Conservation (phyloP, 2,888 invertebrate species). For the Camptogramma bilineatum region DNA sequence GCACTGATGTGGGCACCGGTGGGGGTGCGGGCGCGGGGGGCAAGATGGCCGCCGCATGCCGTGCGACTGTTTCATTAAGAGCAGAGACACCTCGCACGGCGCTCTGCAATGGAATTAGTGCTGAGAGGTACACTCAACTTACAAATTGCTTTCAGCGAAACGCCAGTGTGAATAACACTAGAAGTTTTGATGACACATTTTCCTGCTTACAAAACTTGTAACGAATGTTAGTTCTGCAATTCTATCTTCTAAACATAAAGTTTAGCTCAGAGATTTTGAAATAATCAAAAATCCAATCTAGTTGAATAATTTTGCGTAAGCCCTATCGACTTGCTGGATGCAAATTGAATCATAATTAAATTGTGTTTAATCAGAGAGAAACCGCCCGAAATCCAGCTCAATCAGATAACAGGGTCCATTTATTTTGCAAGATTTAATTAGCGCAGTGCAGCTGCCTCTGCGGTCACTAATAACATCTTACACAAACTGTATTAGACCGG, state of each 20-base stretch:
- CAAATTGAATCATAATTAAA: not conserved
- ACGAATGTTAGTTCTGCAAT: not conserved
- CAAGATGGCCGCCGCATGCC: not conserved
- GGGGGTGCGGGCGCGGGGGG: not conserved
- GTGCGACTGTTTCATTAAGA: not conserved
- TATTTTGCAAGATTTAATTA: conserved; percentile 10
- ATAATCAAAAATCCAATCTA: too few relatives aligned
- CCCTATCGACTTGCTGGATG: not conserved
- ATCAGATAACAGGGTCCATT: conserved; percentile 6
- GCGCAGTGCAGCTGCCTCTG: not conserved
- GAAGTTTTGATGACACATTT: not conserved
- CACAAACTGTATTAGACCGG: not conserved
- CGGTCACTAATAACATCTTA: not conserved
- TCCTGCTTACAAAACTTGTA: not conserved
- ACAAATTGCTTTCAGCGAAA: conserved; percentile 9
- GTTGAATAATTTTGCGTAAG: not conserved
- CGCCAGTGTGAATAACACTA: not conserved
- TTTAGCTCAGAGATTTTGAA: not conserved
- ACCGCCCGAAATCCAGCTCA: not conserved
- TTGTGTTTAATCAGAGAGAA: conserved; percentile 4
- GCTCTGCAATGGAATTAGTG: conserved; percentile 5
- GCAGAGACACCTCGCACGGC: not conserved
- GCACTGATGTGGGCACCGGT: not conserved
- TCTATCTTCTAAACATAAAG: not conserved
- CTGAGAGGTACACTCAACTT: conserved; percentile 5